These are phyloP conservation scores for Hydroisotoma schaefferi DNA, from an alignment of 2,888 invertebrate genomes.

Conservation along the genomic window DNA sequence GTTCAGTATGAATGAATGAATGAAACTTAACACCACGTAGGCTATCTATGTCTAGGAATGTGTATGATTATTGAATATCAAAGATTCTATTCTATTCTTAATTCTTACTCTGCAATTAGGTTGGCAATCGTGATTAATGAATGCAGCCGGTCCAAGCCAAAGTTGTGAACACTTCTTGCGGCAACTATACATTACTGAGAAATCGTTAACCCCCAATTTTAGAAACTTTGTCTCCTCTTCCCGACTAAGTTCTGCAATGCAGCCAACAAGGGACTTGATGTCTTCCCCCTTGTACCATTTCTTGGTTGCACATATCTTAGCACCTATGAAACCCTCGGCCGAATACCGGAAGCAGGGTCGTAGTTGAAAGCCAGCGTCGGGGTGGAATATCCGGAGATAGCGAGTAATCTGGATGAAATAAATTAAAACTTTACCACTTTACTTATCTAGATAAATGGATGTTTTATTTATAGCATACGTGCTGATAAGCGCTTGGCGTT, in stretches of 20 bases:
- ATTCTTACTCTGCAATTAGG: conserved; percentile 79
- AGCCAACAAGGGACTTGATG: conserved; percentile 92
- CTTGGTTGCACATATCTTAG: conserved; percentile 90
- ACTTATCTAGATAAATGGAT: not conserved
- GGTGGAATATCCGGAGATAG: conserved; percentile 91
- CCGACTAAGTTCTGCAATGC: conserved; percentile 92
- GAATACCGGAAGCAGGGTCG: conserved; percentile 93
- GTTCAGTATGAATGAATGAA: too few relatives aligned
- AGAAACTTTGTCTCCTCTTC: conserved; percentile 88
- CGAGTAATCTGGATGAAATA: conserved; percentile 73
- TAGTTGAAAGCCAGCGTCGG: conserved; percentile 90
- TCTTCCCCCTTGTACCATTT: conserved; percentile 94
- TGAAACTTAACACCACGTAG: too few relatives aligned
- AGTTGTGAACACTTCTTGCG: conserved; percentile 98
- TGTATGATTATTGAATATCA: not conserved
- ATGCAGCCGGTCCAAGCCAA: conserved; percentile 98
- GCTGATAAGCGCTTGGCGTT: conserved; percentile 2
- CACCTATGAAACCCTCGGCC: conserved; percentile 89
- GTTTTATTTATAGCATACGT: not conserved
- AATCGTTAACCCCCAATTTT: conserved; percentile 94
- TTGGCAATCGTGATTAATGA: conserved; percentile 97
- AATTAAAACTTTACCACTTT: not conserved
- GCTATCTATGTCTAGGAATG: too few relatives aligned
- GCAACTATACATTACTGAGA: conserved; percentile 99
- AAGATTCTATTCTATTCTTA: not conserved